Conservation (phyloP, 2,113 vertebrate species). For the Corapipo altera region DNA sequence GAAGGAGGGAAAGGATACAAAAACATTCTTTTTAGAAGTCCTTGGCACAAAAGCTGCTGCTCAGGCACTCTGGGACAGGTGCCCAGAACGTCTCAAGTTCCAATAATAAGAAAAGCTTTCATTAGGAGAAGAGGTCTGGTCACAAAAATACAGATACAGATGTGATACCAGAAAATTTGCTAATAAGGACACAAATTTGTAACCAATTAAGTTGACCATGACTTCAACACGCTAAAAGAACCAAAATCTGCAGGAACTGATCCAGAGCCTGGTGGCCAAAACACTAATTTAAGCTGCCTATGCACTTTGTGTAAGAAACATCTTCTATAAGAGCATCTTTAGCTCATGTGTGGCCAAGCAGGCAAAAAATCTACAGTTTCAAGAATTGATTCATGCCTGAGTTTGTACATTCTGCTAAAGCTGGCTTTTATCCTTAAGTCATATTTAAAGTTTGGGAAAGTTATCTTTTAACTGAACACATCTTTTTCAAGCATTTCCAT, state of each 20-base stretch:
- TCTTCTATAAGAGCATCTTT: background rate
- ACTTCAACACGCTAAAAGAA: background rate
- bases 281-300: background rate
- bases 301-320: background rate
- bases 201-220: background rate
- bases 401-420: background rate
- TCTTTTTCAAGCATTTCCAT: background rate
- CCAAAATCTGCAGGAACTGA: background rate
- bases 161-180: constrained; percentile 16
- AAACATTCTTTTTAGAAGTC: constrained; percentile 51
- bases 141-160: constrained; percentile 43
- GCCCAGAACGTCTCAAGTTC: constrained; percentile 55
- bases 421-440: background rate
- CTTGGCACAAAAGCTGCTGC: constrained; percentile 51
- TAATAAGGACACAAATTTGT: background rate
- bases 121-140: background rate
- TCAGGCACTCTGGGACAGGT: constrained; percentile 59
- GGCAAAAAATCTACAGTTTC: background rate
- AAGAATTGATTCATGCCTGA: background rate
- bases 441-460: background rate
- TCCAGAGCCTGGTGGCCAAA: background rate
- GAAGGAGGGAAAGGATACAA: constrained; percentile 23
- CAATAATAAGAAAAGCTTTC: constrained; percentile 50
- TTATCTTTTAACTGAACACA: background rate
- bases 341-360: background rate